These are phyloP conservation scores for Melanocharis versteri DNA, from an alignment of 2,113 vertebrate species.

Conservation along the genomic window DNA sequence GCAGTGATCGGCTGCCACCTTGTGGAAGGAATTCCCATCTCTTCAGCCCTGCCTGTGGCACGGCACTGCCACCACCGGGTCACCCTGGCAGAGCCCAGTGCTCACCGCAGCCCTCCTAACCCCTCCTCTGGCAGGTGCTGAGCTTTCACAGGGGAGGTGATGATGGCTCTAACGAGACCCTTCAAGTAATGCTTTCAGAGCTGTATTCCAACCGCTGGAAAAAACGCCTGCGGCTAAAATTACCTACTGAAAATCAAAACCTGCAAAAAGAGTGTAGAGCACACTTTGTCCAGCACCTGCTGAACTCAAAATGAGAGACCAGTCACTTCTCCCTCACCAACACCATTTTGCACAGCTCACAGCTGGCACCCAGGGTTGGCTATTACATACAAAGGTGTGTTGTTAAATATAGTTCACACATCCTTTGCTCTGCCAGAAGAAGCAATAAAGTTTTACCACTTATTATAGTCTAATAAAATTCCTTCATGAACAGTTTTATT, in stretches of 20 bases:
- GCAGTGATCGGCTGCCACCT: background rate
- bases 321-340: background rate
- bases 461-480: background rate
- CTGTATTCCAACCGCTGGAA: background rate
- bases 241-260: background rate
- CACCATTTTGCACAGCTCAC: background rate
- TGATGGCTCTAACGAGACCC: background rate
- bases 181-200: background rate
- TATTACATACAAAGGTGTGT: background rate
- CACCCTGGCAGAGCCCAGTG: accelerated
- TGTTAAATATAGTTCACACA: background rate
- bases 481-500: background rate
- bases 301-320: background rate
- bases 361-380: background rate
- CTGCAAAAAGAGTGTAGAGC: accelerated
- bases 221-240: background rate
- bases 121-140: background rate
- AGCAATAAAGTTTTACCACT: background rate
- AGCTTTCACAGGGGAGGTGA: background rate
- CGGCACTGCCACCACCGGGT: background rate
- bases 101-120: accelerated
- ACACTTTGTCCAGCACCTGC: background rate
- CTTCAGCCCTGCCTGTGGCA: background rate
- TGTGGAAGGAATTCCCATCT: background rate
- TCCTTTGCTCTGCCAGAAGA: background rate